phyloP scores from a whole-genome alignment of 2,888 invertebrate genomes.

The Dasysyrphus tricinctus region DNA sequence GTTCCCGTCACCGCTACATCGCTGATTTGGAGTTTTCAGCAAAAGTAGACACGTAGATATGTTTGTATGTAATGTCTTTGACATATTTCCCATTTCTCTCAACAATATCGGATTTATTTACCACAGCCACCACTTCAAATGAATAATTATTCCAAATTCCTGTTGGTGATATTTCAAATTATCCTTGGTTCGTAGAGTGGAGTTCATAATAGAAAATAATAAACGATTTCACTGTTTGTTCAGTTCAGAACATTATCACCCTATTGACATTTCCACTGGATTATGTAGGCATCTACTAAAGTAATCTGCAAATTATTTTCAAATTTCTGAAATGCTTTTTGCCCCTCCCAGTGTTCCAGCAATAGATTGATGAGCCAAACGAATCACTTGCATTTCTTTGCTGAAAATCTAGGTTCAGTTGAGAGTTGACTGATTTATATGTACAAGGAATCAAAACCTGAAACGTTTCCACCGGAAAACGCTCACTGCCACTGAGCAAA shows the following conservation, averaged over 20 bases:
- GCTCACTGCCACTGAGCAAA: no score
- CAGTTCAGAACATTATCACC: not conserved
- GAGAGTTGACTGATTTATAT: no score
- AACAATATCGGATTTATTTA: conserved; percentile 43
- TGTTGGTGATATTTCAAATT: conserved; percentile 50
- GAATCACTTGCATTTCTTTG: no score
- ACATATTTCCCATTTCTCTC: not conserved
- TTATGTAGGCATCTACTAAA: no score
- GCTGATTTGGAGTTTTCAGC: conserved; percentile 34
- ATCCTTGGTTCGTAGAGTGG: not conserved
- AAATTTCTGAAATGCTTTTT: no score
- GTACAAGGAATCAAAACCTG: no score
- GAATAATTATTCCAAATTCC: conserved; percentile 60
- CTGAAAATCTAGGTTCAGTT: no score
- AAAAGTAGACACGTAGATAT: not conserved
- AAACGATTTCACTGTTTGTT: not conserved
- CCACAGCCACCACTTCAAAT: conserved; percentile 40
- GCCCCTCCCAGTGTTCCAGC: no score
- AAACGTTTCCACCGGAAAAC: no score
- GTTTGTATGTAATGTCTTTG: not conserved
- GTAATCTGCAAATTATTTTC: no score
- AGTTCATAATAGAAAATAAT: not conserved
- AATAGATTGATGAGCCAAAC: no score
- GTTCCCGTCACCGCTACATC: conserved; percentile 33
- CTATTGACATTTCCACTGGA: no score